phyloP scores from a whole-genome alignment of 1,140 invertebrate species.

The Mycetomoellerius zeteki region DNA sequence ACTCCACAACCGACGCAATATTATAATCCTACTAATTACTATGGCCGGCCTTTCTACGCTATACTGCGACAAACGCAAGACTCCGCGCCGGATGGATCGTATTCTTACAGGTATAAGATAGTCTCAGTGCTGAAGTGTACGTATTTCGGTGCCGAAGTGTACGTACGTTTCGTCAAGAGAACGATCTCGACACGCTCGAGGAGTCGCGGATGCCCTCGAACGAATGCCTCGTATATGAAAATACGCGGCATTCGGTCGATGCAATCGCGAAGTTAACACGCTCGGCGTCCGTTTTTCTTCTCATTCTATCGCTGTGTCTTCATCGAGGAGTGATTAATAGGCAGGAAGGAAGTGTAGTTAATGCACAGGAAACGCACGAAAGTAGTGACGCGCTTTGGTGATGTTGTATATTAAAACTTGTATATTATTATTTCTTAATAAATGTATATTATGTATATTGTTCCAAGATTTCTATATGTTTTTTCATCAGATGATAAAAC shows the following conservation, averaged over 20 bases:
- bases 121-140: no score
- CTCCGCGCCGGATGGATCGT: slow-evolving; percentile 76
- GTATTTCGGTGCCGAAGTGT: slow-evolving; percentile 6
- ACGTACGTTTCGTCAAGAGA: slow-evolving; percentile 63
- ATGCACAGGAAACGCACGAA: slow-evolving; percentile 38
- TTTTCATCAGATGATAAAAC: not conserved
- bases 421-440: slow-evolving; percentile 30
- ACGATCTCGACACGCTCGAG: slow-evolving; percentile 73
- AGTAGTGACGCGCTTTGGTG: slow-evolving; percentile 11
- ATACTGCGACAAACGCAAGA: slow-evolving; percentile 77
- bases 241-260: slow-evolving; percentile 52
- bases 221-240: no score
- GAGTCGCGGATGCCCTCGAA: slow-evolving; percentile 57
- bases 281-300: slow-evolving; percentile 24
- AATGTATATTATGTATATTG: not conserved
- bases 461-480: not conserved
- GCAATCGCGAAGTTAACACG: slow-evolving; percentile 51
- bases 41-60: slow-evolving; percentile 68
- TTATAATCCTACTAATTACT: slow-evolving; percentile 74
- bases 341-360: slow-evolving; percentile 37
- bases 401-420: not conserved
- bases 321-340: slow-evolving; percentile 43
- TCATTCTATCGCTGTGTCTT: not conserved
- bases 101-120: slow-evolving; percentile 75
- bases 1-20: slow-evolving; percentile 52